A percentile compares a stretch with the other conserved stretches of the same genome.
Conservation (phyloP, 2,888 invertebrate genomes). For the Phengaris alcon region DNA sequence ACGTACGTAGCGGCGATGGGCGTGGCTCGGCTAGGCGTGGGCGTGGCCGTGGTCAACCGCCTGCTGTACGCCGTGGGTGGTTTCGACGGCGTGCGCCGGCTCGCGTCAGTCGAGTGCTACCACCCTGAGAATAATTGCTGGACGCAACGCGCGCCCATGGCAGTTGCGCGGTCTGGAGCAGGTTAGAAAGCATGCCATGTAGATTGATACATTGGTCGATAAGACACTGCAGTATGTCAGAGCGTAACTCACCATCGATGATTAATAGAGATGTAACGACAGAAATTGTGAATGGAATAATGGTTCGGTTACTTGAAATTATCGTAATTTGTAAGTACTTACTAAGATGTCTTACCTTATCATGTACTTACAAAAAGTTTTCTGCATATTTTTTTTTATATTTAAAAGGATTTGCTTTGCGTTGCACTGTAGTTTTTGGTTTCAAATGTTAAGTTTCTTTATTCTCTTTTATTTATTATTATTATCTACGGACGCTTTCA, state of each 20-base stretch:
- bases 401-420: too few species aligned
- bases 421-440: background rate
- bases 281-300: too few species aligned
- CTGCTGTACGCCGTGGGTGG: constrained; percentile 92
- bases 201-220: too few species aligned
- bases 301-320: too few species aligned
- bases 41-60: constrained; percentile 88
- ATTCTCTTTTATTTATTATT: too few species aligned
- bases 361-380: too few species aligned
- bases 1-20: constrained; percentile 86
- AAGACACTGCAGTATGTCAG: too few species aligned
- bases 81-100: constrained; percentile 89
- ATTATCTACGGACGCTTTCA: too few species aligned
- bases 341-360: too few species aligned
- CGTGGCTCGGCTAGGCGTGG: constrained; percentile 87
- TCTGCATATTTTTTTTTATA: too few species aligned
- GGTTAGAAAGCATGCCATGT: constrained; percentile 65
- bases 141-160: constrained; percentile 89
- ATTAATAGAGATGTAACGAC: background rate
- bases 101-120: constrained; percentile 92
- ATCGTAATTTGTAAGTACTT: too few species aligned
- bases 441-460: background rate
- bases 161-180: constrained; percentile 89
- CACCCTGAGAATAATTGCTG: constrained; percentile 95
- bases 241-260: background rate